Percentiles rank a stretch among this genome's conserved stretches.
These are phyloP conservation scores for Scaptomyza graminum DNA, from an alignment of 1,140 invertebrate species.

Conservation along the genomic window DNA sequence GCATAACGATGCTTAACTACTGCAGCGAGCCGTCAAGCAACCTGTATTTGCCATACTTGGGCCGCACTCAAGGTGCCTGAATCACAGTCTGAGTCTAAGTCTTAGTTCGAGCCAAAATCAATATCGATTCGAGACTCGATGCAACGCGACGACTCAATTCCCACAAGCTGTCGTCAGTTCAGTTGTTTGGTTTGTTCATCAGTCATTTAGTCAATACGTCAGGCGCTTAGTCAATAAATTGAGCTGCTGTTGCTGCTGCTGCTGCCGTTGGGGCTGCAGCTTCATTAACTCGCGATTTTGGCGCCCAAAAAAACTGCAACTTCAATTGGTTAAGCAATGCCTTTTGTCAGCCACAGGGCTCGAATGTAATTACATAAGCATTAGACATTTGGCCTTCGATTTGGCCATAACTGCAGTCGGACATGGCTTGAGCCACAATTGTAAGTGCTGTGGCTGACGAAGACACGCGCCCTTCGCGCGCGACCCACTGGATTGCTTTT, in stretches of 20 bases:
- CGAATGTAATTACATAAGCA: conserved; percentile 72
- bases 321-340: conserved; percentile 60
- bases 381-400: conserved; percentile 21
- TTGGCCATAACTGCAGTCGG: conserved; percentile 39
- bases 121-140: neutral
- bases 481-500: conserved; percentile 63
- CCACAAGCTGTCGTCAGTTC: conserved; percentile 64
- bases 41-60: conserved; percentile 63
- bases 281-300: conserved; percentile 64
- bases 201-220: conserved; percentile 48
- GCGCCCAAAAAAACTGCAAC: conserved; percentile 35
- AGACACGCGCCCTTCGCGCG: conserved; percentile 43
- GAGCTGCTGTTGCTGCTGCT: conserved; percentile 44
- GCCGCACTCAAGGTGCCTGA: conserved; percentile 62
- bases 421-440: conserved; percentile 2
- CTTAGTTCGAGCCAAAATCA: conserved; percentile 54
- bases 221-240: conserved; percentile 74
- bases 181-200: conserved; percentile 21
- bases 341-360: conserved; percentile 37
- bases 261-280: conserved; percentile 28
- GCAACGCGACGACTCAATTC: conserved; percentile 60
- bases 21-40: conserved; percentile 6
- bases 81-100: conserved; percentile 46
- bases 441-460: conserved; percentile 6
- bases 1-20: conserved; percentile 43